phyloP scores from a whole-genome alignment of 2,888 invertebrate species.

The Ophion ventricosus region DNA sequence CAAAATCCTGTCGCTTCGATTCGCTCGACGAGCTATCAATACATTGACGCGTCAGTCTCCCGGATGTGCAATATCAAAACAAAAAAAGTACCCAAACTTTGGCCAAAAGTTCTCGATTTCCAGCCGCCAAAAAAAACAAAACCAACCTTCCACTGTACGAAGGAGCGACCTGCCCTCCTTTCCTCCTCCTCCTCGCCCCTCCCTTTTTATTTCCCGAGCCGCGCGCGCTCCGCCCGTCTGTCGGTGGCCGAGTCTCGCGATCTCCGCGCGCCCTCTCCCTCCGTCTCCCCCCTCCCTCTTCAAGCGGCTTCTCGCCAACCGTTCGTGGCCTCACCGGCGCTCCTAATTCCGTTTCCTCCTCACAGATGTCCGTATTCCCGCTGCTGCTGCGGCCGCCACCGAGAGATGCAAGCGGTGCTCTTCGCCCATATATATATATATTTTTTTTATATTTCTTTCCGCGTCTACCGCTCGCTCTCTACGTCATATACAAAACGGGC shows the following conservation, averaged over 20 bases:
- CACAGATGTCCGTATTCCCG: not conserved
- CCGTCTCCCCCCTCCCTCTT: conserved; percentile 62
- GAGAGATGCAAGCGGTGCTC: not conserved
- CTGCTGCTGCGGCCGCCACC: not conserved
- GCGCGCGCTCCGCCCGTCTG: conserved; percentile 60
- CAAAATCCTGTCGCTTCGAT: too few species aligned
- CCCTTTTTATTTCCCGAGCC: conserved; percentile 19
- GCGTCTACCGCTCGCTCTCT: too few species aligned
- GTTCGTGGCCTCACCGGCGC: conserved; percentile 10
- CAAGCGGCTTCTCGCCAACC: not conserved
- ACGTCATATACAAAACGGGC: not conserved
- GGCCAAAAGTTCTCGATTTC: not conserved
- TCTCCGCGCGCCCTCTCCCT: conserved; percentile 16
- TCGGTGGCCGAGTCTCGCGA: conserved; percentile 69
- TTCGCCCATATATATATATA: too few species aligned
- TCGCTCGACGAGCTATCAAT: too few species aligned
- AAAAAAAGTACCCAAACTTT: too few species aligned
- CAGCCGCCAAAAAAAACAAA: not conserved
- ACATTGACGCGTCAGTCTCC: too few species aligned
- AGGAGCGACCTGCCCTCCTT: not conserved
- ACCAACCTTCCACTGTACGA: not conserved
- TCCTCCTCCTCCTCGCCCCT: not conserved
- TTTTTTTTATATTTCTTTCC: not conserved
- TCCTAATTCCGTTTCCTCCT: conserved; percentile 15
- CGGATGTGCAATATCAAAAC: too few species aligned